Conservation (phyloP, 1,140 invertebrate species). For the Zaprionus lachaisei region DNA sequence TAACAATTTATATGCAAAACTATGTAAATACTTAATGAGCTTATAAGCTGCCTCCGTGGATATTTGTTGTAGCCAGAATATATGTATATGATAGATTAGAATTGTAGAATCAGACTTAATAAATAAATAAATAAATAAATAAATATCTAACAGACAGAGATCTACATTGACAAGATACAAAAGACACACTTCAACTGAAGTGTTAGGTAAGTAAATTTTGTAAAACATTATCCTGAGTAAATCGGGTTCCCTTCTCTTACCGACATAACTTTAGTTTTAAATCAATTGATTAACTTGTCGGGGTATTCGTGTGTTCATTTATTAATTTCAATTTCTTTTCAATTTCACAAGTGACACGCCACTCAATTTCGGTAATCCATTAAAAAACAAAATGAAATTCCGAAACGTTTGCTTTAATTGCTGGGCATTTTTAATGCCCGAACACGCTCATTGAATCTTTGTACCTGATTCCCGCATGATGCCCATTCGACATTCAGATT, state of each 20-base stretch:
- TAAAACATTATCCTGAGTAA: not conserved
- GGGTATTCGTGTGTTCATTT: not conserved
- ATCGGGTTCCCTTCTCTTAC: not conserved
- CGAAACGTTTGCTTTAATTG: slow-evolving; percentile 52
- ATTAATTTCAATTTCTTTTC: not conserved
- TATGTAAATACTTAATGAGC: too few relatives aligned
- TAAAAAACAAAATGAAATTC: slow-evolving; percentile 39
- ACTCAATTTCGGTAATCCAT: slow-evolving; percentile 17
- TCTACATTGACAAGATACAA: not conserved
- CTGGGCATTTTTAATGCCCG: slow-evolving; percentile 41
- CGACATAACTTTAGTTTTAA: not conserved
- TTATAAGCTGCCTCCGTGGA: too few relatives aligned
- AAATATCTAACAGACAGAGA: not conserved
- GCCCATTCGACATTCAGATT: not conserved
- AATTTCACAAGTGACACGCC: slow-evolving; percentile 2
- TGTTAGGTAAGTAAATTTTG: not conserved
- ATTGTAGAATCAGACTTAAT: too few relatives aligned
- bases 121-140: accelerated
- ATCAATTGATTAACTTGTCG: not conserved
- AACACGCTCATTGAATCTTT: slow-evolving; percentile 32
- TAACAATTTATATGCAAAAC: too few relatives aligned
- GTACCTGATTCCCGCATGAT: not conserved
- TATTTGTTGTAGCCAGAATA: too few relatives aligned
- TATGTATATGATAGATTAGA: too few relatives aligned
- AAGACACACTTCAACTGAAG: not conserved